Evolutionary conservation across 1,140 invertebrate species (phyloP), one percentile per base, ranked within the genome.

Genomic region (Macrobrachium nipponense): DNA sequence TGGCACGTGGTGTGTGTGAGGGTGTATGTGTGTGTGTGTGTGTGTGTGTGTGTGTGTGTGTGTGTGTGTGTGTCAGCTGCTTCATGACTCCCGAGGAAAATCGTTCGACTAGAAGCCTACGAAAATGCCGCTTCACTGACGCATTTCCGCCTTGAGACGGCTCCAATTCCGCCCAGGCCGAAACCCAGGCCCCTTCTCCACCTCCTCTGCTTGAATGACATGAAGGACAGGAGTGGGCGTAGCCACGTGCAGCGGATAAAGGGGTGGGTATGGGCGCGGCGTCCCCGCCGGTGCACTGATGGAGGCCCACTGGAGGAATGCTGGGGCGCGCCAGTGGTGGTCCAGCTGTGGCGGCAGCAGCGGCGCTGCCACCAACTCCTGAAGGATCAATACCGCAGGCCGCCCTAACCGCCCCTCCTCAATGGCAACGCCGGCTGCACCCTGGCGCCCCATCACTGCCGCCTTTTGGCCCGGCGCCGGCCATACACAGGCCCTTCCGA

Each of bases 291-390:
- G 77, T 80, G 77, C 77, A 80, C 77, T 80, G 77, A 60, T 62
- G 77, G 77, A 80, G 77, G 77, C 77, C 77, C 77, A 80, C 77
- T 80, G 77, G 77, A 80, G 77, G 77, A 80, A 80, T 80, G 77
- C 36, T n/a, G 61, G 77, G 77, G 77, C 77, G 77, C 61, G 77
- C 77, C 77, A 66, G 60, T 44, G 23, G 61, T 80, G 77, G 61
- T 80, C 77, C 77, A 80, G 77, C 77, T 64, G 77, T 44, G 27
- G 61, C 23, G 44, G 44, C 51, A 51, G 51, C 27, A 23, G 77
- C 77, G 27, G 77, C 77, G 77, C 77, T 80, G 77, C 77, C 77
- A 80, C 77, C 23, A 66, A 60, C 58, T 62, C 36, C 27, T 51
- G 51, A 10, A 66, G 77, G 77, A 80, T 80, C 77, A 80, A 80